Evolutionary conservation across 2,888 invertebrate genomes (phyloP), one percentile per base, ranked within the genome.

Genomic region (Petrophora chlorosata): DNA sequence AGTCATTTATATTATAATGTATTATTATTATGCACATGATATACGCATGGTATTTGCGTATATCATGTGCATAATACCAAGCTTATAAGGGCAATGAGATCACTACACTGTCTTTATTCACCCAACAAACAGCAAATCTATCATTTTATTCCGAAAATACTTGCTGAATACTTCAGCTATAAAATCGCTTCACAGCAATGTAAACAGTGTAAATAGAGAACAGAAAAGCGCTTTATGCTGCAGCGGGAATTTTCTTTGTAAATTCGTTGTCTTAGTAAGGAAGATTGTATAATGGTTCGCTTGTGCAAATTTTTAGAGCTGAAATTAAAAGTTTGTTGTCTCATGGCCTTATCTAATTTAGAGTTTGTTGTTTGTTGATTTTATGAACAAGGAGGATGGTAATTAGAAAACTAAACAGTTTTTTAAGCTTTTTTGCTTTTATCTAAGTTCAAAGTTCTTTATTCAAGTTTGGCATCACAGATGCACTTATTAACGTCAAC

Each of bases 211-310:
- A 51, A 61, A 61, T n/a, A n/a, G n/a, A n/a, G n/a, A n/a, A n/a
- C n/a, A n/a, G n/a, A 55, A 62, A 56, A 67, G 53, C 49, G 49
- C 50, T 44, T 38, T 43, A 25, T 41, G 54, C 38, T 43, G 47
- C 53, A 70, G 33, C 53, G 53, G 40, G 61, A 66, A 67, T 66
- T 70, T 67, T 58, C 62, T 67, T 67, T 67, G 63, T 63, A 56
- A 65, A 64, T 60, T 59, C 49, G 54, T 53, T 39, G 45, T 57
- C 60, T 63, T 56, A 49, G 32, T 64, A 58, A 65, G 43, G 56
- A 44, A 3, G 44, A 16, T 15, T 58, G 26, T 43, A 54, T 28
- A 61, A 19, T 16, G 10, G 2, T 17, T 3, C 14, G 36, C 16
- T 23, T 22, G 30, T 35, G 14, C 34, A 33, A 32, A 35, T 34